Conservation (phyloP, 2,888 invertebrate genomes). For the Lasioglossum malachurum region DNA sequence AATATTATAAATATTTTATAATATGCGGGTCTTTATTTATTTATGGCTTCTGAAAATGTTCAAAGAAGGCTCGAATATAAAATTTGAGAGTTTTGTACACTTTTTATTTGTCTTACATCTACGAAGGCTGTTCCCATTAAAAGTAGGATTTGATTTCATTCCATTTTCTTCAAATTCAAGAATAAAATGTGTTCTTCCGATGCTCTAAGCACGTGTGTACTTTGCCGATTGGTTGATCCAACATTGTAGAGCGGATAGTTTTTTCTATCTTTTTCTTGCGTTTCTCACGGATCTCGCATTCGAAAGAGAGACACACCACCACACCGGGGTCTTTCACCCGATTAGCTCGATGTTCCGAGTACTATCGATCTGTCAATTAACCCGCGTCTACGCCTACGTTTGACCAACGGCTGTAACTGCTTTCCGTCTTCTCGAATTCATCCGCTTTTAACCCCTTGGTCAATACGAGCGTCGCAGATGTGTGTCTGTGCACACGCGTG, state of each 20-base stretch:
- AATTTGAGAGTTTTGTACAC: too few species aligned
- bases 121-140: too few species aligned
- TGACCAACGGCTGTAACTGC: conserved; percentile 6
- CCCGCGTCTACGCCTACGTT: conserved; percentile 25
- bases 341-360: conserved; percentile 45
- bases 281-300: not conserved
- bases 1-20: too few species aligned
- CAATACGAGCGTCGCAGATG: not conserved
- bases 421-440: conserved; percentile 32
- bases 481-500: not conserved
- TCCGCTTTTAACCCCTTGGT: conserved; percentile 36
- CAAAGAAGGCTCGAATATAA: too few species aligned
- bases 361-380: conserved; percentile 55
- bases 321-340: conserved; percentile 39
- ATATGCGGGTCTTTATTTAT: too few species aligned
- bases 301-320: not conserved
- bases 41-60: too few species aligned
- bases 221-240: too few species aligned
- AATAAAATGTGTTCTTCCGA: too few species aligned
- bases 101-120: too few species aligned
- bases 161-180: too few species aligned
- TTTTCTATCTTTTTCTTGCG: not conserved
- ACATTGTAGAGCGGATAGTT: not conserved
- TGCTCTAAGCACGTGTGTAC: too few species aligned
- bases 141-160: too few species aligned